phyloP scores from a whole-genome alignment of 2,888 invertebrate species.

The Ophion costatus region DNA sequence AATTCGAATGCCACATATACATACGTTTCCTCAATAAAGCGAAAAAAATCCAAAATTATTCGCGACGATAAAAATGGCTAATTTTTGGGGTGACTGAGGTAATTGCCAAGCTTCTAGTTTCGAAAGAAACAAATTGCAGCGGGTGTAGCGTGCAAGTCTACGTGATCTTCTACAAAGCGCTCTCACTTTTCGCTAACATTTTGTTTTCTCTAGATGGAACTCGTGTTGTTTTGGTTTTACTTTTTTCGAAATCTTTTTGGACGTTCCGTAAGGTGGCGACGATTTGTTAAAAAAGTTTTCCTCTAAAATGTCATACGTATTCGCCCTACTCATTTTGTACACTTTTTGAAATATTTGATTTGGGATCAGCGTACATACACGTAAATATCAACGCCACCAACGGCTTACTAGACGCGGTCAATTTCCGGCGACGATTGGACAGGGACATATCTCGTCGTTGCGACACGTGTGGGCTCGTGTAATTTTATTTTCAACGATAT shows the following conservation, averaged over 20 bases:
- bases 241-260: not conserved
- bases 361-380: too few species aligned
- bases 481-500: not conserved
- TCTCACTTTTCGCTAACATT: not conserved
- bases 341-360: too few species aligned
- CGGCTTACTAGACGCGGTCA: slow-evolving; percentile 22
- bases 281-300: slow-evolving; percentile 6
- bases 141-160: slow-evolving; percentile 29
- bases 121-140: slow-evolving; percentile 10
- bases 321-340: too few species aligned
- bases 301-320: not conserved
- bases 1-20: slow-evolving; percentile 7
- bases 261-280: not conserved
- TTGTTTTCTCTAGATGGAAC: slow-evolving; percentile 1
- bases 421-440: slow-evolving; percentile 66
- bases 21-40: too few species aligned
- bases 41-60: slow-evolving; percentile 4
- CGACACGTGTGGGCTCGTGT: not conserved
- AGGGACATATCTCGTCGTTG: too few species aligned
- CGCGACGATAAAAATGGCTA: not conserved
- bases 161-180: not conserved
- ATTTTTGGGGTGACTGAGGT: not conserved
- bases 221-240: not conserved
- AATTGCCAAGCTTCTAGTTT: slow-evolving; percentile 17
- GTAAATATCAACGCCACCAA: slow-evolving; percentile 26